Percentiles rank a stretch among this genome's conserved stretches.
Conservation (phyloP, 2,888 invertebrate genomes). For the Noctua fimbriata region DNA sequence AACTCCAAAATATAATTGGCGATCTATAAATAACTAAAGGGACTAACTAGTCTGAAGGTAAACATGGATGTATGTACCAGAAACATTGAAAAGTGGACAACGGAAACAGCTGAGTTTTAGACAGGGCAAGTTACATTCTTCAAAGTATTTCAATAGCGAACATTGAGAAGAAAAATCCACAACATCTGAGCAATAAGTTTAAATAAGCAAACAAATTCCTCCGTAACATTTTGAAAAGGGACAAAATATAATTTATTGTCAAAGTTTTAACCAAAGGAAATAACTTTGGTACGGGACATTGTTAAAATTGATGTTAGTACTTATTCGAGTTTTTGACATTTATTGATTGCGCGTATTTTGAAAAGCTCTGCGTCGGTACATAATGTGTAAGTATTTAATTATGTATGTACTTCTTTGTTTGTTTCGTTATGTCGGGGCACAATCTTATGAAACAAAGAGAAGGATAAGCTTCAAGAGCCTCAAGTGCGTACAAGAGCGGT, state of each 20-base stretch:
- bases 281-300: conserved; percentile 56
- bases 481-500: conserved; percentile 19
- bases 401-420: conserved; percentile 23
- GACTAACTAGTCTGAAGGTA: neutral
- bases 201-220: conserved; percentile 41
- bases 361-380: conserved; percentile 27
- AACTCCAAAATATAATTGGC: neutral
- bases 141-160: conserved; percentile 23
- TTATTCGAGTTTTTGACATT: conserved; percentile 61
- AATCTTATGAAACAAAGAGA: conserved; percentile 30
- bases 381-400: conserved; percentile 32
- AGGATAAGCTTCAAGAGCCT: conserved; percentile 24
- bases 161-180: conserved; percentile 10
- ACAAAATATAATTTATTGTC: conserved; percentile 62
- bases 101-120: conserved; percentile 18
- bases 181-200: conserved; percentile 40
- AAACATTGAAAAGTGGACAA: neutral
- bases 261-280: conserved; percentile 58
- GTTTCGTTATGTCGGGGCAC: conserved; percentile 29
- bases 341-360: conserved; percentile 57
- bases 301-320: conserved; percentile 58
- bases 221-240: conserved; percentile 50
- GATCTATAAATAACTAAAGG: neutral
- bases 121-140: conserved; percentile 5
- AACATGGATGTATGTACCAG: neutral